A percentile compares a stretch with the other conserved stretches of the same genome.
These are phyloP conservation scores for Zeugodacus cucurbitae DNA, from an alignment of 1,140 invertebrate species.

Conservation along the genomic window DNA sequence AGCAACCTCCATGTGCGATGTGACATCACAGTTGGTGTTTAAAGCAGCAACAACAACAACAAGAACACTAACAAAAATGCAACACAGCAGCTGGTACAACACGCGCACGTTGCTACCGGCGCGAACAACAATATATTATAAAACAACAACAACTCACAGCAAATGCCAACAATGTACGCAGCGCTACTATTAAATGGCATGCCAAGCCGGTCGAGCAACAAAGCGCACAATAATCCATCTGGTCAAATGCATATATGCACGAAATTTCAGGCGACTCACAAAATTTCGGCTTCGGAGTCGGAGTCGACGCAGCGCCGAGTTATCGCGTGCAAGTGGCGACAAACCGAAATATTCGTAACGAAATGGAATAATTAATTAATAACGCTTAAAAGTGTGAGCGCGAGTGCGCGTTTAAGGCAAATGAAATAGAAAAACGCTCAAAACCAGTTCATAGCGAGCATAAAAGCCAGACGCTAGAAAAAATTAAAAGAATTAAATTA, in stretches of 20 bases:
- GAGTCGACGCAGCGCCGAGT: not conserved
- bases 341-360: not conserved
- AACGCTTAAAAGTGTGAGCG: not conserved
- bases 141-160: not conserved
- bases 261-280: not conserved
- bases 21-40: not conserved
- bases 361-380: constrained; percentile 7
- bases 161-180: not conserved
- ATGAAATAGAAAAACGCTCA: not conserved
- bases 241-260: not conserved
- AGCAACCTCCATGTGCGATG: not conserved
- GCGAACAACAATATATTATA: not conserved
- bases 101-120: not conserved
- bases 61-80: not conserved
- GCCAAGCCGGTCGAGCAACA: not conserved
- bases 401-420: not conserved
- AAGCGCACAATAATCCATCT: not conserved
- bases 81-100: not conserved
- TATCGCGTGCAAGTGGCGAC: not conserved
- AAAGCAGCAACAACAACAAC: not conserved
- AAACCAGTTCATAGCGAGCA: constrained; percentile 1
- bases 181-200: not conserved
- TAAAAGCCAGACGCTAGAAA: not conserved
- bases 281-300: not conserved
- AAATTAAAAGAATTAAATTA: not conserved